phyloP scores from a whole-genome alignment of 2,113 vertebrate genomes.

The Rana temporaria region DNA sequence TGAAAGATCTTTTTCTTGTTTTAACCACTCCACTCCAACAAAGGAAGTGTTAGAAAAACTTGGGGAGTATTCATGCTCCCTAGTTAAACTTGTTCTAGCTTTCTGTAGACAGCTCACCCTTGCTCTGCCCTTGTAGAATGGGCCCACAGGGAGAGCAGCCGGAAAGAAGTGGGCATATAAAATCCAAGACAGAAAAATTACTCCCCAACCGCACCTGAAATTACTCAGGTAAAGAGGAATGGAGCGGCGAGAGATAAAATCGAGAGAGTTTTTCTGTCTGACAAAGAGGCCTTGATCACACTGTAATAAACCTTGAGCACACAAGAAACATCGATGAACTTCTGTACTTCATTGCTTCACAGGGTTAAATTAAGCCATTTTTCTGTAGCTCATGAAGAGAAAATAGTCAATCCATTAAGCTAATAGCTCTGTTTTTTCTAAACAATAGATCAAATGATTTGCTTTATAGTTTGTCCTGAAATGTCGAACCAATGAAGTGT shows the following conservation, averaged over 20 bases:
- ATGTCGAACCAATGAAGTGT: background rate
- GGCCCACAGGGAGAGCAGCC: constrained; percentile 40
- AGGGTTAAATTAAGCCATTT: constrained; percentile 4
- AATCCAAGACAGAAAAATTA: constrained; percentile 51
- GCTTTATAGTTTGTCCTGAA: background rate
- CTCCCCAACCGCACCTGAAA: constrained; percentile 54
- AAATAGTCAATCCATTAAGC: background rate
- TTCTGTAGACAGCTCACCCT: constrained; percentile 45
- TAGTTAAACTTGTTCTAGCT: background rate
- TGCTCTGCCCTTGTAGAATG: constrained; percentile 49
- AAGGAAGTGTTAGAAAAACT: background rate
- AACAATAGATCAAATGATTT: background rate
- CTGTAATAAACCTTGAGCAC: constrained; percentile 43
- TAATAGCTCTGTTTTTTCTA: background rate
- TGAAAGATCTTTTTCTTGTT: no score
- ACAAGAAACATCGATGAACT: constrained; percentile 2
- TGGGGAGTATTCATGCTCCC: background rate
- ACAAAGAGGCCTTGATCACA: constrained; percentile 30
- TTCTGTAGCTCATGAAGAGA: background rate
- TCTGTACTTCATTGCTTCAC: background rate
- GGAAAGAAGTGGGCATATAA: constrained; percentile 50
- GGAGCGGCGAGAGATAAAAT: constrained; percentile 47
- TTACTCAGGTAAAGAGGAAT: constrained; percentile 54
- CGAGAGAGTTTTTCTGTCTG: constrained; percentile 27
- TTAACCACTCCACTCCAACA: no score